phyloP scores from a whole-genome alignment of 2,113 vertebrate genomes.

The Platichthys flesus region DNA sequence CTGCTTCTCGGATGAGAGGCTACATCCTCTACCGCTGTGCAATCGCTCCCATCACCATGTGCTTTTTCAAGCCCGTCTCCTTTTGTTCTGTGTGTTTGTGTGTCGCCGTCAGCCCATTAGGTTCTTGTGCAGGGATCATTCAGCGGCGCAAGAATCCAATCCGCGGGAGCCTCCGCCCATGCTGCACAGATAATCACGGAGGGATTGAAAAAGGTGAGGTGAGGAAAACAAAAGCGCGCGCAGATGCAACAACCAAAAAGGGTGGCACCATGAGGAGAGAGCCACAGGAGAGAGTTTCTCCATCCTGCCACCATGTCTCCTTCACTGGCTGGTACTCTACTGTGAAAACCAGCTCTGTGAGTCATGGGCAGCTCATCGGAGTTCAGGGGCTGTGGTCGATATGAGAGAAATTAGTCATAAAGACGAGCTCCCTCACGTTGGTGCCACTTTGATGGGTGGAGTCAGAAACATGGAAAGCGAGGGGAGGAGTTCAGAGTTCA shows the following conservation, averaged over 20 bases:
- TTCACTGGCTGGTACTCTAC: not conserved
- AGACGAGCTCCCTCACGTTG: not conserved
- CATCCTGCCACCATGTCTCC: not conserved
- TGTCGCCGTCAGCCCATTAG: not conserved
- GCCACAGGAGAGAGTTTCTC: not conserved
- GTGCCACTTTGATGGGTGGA: conserved; percentile 3
- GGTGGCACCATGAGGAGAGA: not conserved
- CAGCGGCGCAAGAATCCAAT: not conserved
- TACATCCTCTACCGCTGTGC: conserved; percentile 14
- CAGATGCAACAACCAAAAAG: not conserved
- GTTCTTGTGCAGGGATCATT: conserved; percentile 8
- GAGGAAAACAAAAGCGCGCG: not conserved
- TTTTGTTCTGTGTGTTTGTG: conserved; percentile 1
- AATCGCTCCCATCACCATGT: not conserved
- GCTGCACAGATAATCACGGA: conserved; percentile 1
- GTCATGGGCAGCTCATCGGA: conserved; percentile 34
- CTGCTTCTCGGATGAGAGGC: not conserved
- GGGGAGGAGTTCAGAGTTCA: too few relatives aligned
- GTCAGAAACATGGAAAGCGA: not conserved
- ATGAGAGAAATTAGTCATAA: conserved; percentile 23
- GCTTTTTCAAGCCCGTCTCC: not conserved
- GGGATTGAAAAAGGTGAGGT: not conserved
- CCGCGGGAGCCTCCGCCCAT: conserved; percentile 8
- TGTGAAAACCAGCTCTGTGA: conserved; percentile 13
- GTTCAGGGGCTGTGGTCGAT: not conserved